Percentiles rank a stretch among this genome's conserved stretches.
Conservation (phyloP, 2,113 vertebrate genomes). For the Poicephalus gulielmi region DNA sequence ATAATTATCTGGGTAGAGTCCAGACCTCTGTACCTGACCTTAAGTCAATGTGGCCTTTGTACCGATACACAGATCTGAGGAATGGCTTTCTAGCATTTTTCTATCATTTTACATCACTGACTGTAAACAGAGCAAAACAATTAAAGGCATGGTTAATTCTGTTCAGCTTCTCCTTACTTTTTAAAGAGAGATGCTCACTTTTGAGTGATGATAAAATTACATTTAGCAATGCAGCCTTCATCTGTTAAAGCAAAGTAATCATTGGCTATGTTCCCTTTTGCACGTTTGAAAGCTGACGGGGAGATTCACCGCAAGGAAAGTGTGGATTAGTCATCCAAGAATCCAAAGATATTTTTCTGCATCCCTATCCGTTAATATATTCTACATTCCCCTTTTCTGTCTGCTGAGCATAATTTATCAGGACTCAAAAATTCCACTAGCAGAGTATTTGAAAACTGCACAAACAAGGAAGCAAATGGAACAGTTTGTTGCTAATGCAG, state of each 20-base stretch:
- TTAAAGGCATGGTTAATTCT: background rate
- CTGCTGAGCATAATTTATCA: conserved; percentile 17
- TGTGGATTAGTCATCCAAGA: conserved; percentile 22
- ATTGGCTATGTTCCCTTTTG: background rate
- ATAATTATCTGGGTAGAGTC: background rate
- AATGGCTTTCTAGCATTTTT: background rate
- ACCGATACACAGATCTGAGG: background rate
- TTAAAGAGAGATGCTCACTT: background rate
- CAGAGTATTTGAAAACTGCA: background rate
- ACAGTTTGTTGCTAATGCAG: background rate
- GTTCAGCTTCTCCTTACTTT: background rate
- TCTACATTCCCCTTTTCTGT: background rate
- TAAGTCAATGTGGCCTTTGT: background rate
- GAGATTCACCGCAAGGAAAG: conserved; percentile 22
- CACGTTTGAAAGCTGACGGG: background rate
- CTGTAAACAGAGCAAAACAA: background rate
- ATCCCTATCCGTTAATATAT: conserved; percentile 4
- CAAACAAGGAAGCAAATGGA: background rate
- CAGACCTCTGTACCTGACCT: background rate
- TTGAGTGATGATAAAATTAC: conserved; percentile 12
- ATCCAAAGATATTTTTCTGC: background rate
- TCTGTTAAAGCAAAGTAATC: conserved; percentile 17
- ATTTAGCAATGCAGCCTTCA: conserved; percentile 22
- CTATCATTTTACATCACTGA: background rate
- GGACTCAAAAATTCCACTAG: background rate